Conservation (phyloP, 2,113 vertebrate species). For the Perca flavescens region DNA sequence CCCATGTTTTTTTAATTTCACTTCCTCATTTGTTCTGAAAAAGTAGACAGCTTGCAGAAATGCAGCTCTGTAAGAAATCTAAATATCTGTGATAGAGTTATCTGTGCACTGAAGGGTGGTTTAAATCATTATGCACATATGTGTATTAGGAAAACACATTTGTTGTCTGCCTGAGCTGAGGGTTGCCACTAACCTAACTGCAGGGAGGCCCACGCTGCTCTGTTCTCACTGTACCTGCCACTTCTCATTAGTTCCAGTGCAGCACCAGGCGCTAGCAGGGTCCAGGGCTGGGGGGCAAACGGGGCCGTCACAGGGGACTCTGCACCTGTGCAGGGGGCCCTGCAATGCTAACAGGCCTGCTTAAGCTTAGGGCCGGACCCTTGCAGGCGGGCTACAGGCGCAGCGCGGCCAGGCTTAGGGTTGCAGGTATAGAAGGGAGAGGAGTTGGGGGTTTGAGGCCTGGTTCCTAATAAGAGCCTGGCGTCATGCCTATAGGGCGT, state of each 20-base stretch:
- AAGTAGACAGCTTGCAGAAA: background rate
- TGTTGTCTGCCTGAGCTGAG: slow-evolving; percentile 58
- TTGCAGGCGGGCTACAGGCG: slow-evolving; percentile 73
- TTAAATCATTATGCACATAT: slow-evolving; percentile 53
- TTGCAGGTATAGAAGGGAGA: slow-evolving; percentile 21
- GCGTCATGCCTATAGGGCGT: slow-evolving; percentile 82
- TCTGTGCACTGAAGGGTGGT: slow-evolving; percentile 17
- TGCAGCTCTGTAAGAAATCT: background rate
- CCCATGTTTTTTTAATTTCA: too few relatives aligned
- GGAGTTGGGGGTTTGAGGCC: slow-evolving; percentile 69
- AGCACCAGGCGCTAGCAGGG: slow-evolving; percentile 79
- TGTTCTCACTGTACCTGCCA: slow-evolving; percentile 87
- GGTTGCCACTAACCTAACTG: slow-evolving; percentile 79
- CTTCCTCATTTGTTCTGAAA: background rate
- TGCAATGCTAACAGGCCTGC: slow-evolving; percentile 37
- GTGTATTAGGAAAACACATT: slow-evolving; percentile 52
- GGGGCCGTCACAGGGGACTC: slow-evolving; percentile 70
- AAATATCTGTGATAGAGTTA: slow-evolving; percentile 13
- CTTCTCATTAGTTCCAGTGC: slow-evolving; percentile 89
- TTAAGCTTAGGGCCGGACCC: slow-evolving; percentile 60
- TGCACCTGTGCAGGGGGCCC: slow-evolving; percentile 90
- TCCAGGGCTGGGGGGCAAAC: slow-evolving; percentile 76
- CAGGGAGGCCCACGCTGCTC: slow-evolving; percentile 58
- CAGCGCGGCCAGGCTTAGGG: slow-evolving; percentile 51
- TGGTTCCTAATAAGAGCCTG: slow-evolving; percentile 83